Evolutionary conservation across 2,113 vertebrate genomes (phyloP).

Genomic region (Oncorhynchus masou): DNA sequence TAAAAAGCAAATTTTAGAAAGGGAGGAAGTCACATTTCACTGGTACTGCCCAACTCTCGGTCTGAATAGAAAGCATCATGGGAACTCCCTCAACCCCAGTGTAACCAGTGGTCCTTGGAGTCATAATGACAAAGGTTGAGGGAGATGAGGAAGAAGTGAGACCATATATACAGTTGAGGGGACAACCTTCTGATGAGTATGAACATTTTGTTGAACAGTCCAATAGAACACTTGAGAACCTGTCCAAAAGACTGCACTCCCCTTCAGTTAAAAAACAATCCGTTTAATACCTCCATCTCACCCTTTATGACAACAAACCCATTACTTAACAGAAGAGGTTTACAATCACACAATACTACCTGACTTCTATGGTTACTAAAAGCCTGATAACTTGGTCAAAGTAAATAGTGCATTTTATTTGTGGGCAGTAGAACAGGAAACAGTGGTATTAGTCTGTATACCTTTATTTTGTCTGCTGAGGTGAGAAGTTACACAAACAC

Average conservation of each 20-base stretch:
- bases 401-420: neutral
- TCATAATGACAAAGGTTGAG: slow-evolving; percentile 36
- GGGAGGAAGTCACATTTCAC: slow-evolving; percentile 37
- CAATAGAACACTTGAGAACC: neutral
- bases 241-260: neutral
- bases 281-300: neutral
- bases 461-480: slow-evolving; percentile 71
- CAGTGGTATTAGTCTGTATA: slow-evolving; percentile 47
- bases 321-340: neutral
- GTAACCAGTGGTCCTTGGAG: slow-evolving; percentile 48
- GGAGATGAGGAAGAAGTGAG: slow-evolving; percentile 17
- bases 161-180: neutral
- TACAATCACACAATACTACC: neutral
- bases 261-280: neutral
- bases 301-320: neutral
- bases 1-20: slow-evolving; percentile 50
- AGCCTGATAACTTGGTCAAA: neutral
- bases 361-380: neutral
- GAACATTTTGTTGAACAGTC: neutral
- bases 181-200: neutral
- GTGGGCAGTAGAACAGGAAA: slow-evolving; percentile 42
- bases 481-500: slow-evolving; percentile 60
- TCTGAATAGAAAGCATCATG: slow-evolving; percentile 28
- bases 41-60: slow-evolving; percentile 31
- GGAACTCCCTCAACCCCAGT: slow-evolving; percentile 38